Conservation (phyloP, 1,140 invertebrate species). For the Zaprionus davidi region DNA sequence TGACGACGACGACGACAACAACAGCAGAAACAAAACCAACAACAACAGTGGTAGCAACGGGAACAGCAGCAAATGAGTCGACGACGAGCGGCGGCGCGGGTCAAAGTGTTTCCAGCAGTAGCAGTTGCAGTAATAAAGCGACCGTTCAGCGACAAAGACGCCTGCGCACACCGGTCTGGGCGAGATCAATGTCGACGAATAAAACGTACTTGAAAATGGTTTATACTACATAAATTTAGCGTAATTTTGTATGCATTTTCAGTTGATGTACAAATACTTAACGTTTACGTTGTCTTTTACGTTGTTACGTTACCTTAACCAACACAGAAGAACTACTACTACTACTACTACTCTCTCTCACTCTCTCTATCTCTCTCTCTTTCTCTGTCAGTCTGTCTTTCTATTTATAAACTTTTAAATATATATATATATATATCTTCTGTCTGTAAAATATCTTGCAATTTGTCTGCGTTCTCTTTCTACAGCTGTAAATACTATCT, state of each 20-base stretch:
- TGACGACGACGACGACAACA: slow-evolving; percentile 5
- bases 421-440: slow-evolving; percentile 10
- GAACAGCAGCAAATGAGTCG: slow-evolving; percentile 11
- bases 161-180: slow-evolving; percentile 90
- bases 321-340: slow-evolving; percentile 52
- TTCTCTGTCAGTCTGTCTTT: slow-evolving; percentile 20
- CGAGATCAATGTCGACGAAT: slow-evolving; percentile 86
- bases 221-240: slow-evolving; percentile 50
- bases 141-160: slow-evolving; percentile 85
- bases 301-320: slow-evolving; percentile 64
- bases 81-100: slow-evolving; percentile 28
- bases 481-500: slow-evolving; percentile 73
- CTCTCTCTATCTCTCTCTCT: slow-evolving; percentile 46
- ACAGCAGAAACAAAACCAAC: not conserved
- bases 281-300: slow-evolving; percentile 51
- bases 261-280: slow-evolving; percentile 54
- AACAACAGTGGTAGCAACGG: slow-evolving; percentile 3
- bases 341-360: slow-evolving; percentile 40
- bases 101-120: slow-evolving; percentile 76
- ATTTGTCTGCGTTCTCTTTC: slow-evolving; percentile 56
- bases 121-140: slow-evolving; percentile 83
- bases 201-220: slow-evolving; percentile 83
- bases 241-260: slow-evolving; percentile 60
- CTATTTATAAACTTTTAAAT: slow-evolving; percentile 15
- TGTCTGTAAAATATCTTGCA: slow-evolving; percentile 28